These are phyloP conservation scores for Lota lota DNA, from an alignment of 2,113 vertebrate species.

Conservation along the genomic window DNA sequence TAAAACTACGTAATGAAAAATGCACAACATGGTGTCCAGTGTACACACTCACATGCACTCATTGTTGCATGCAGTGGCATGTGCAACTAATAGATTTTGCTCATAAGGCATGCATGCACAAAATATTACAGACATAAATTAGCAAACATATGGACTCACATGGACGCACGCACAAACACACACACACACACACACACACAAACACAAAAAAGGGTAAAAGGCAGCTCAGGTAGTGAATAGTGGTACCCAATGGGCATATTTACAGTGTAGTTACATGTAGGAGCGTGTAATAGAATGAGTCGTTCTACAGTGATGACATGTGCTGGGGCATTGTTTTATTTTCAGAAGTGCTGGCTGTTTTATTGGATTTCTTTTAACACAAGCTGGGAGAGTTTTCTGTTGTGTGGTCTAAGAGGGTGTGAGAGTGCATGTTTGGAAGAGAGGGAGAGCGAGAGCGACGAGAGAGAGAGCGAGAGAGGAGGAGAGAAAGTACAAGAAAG, in stretches of 20 bases:
- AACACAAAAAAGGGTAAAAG: slow-evolving; percentile 38
- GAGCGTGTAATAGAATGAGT: slow-evolving; percentile 42
- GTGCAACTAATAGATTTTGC: slow-evolving; percentile 15
- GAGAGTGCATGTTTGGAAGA: slow-evolving; percentile 11
- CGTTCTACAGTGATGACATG: slow-evolving; percentile 55
- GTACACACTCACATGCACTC: slow-evolving; percentile 1
- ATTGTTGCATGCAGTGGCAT: background rate
- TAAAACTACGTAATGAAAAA: background rate
- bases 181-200: slow-evolving; percentile 7
- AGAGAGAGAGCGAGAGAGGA: slow-evolving; percentile 23
- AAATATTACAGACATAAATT: background rate
- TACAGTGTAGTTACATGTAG: slow-evolving; percentile 46
- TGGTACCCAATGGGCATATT: slow-evolving; percentile 50
- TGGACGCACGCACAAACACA: slow-evolving; percentile 1
- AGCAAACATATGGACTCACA: background rate
- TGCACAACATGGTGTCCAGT: slow-evolving; percentile 9
- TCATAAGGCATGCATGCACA: slow-evolving; percentile 1
- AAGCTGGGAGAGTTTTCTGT: slow-evolving; percentile 53
- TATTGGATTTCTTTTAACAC: slow-evolving; percentile 63
- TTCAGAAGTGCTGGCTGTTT: slow-evolving; percentile 56
- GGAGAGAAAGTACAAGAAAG: background rate
- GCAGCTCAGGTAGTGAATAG: background rate
- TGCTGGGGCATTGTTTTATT: slow-evolving; percentile 60
- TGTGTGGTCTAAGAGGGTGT: slow-evolving; percentile 35
- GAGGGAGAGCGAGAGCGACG: background rate